Base-by-base conservation (phyloP, 2,888 invertebrate genomes). In the Drosophila crucigera region DNA sequence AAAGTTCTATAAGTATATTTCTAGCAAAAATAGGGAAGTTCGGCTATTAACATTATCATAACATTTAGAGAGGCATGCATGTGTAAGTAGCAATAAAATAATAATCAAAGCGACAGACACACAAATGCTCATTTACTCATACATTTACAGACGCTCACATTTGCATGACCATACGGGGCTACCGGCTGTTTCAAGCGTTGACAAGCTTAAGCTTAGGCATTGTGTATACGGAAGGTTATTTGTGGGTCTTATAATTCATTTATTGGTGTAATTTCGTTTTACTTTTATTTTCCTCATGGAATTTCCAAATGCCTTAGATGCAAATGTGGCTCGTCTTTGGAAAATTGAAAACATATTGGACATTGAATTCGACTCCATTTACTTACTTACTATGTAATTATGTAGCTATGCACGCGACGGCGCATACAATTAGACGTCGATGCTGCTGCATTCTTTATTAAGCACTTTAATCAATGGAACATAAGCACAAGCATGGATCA, bases 221-320 rank as follows among this genome's bases (percentile, higher is more conserved):
- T 80, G 76, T 76, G 81, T 83, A 81, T 82, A 78, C 80, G 82
- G 67, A 16, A 14, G 52, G 72, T 76, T 71, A 66, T 73, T 74
- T 75, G 74, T 61, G 73, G 73, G 89, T 70, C 84, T 89, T 84
- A 89, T 90, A 90, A 90, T 89, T 90, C 84, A 90, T 89, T 89
- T 89, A 89, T 90, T 89, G 89, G 83, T 81, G 81, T 89, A 84
- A 90, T 89, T 89, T 83, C 78, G 81, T 89, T 90, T 87, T 89
- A 89, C 87, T 89, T 84, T 84, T 89, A 86, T 83, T 84, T 80
- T 82, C 79, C 84, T 76, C 72, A 81, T 78, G 73, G 80, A 82
- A 74, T 80, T 78, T 72, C 69, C 78, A 76, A 78, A 84, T 76
- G 79, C 82, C 68, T 82, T 82, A 74, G 79, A 83, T 83, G 75